A percentile compares a stretch with the other conserved stretches of the same genome.
Conservation (phyloP, 2,113 vertebrate genomes). For the Guaruba guarouba region DNA sequence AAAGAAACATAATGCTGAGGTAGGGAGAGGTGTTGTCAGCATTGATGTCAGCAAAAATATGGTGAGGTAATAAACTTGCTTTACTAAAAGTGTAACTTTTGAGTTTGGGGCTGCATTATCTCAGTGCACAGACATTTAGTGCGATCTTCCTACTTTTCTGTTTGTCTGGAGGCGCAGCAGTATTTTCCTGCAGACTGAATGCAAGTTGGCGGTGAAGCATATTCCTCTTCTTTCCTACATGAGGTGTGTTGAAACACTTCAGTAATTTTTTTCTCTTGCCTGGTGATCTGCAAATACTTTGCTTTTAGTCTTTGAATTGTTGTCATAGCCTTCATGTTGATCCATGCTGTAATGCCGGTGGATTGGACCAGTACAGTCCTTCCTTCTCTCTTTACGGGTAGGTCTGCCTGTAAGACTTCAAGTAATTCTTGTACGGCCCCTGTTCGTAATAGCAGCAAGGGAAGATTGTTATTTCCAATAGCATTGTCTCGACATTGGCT, state of each 20-base stretch:
- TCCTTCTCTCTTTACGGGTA: background rate
- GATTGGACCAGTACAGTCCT: background rate
- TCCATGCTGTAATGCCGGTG: background rate
- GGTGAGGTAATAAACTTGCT: background rate
- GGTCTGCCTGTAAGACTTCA: background rate
- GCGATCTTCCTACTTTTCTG: background rate
- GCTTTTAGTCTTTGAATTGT: background rate
- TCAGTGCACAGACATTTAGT: background rate
- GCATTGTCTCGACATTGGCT: constrained; percentile 2
- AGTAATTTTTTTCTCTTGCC: background rate
- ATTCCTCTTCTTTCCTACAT: background rate
- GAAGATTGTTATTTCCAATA: background rate
- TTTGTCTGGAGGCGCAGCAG: background rate
- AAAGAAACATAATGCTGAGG: background rate
- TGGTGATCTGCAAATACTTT: background rate
- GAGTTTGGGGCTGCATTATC: background rate
- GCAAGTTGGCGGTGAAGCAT: background rate
- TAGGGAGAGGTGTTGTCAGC: background rate
- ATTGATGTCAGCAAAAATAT: background rate
- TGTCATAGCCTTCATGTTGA: background rate
- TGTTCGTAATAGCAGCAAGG: background rate
- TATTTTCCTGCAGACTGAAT: background rate
- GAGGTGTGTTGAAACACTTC: background rate
- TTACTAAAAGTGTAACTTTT: background rate
- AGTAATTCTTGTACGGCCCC: background rate